Conservation (phyloP, 2,888 invertebrate genomes). For the Maniola hyperantus region DNA sequence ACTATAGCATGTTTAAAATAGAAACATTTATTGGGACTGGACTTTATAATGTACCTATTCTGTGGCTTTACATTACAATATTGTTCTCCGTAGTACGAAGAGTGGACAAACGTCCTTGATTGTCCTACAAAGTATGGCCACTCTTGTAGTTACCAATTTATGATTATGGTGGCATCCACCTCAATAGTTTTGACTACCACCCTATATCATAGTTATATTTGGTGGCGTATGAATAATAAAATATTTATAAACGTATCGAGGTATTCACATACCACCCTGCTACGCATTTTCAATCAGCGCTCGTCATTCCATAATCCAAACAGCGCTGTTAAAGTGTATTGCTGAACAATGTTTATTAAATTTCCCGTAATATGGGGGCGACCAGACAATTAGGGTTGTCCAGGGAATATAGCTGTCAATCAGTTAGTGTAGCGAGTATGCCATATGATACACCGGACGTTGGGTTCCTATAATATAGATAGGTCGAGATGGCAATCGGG, state of each 20-base stretch:
- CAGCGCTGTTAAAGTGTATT: conserved; percentile 53
- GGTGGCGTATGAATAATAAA: not conserved
- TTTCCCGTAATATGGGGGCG: conserved; percentile 63
- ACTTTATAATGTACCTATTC: too few species aligned
- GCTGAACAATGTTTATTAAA: conserved; percentile 68
- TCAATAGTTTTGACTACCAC: too few species aligned
- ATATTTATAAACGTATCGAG: not conserved
- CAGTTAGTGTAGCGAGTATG: conserved; percentile 50
- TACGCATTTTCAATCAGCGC: conserved; percentile 62
- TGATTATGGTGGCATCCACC: too few species aligned
- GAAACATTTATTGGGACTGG: too few species aligned
- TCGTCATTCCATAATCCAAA: conserved; percentile 57
- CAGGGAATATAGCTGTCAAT: conserved; percentile 71
- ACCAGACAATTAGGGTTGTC: conserved; percentile 65
- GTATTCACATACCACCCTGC: conserved; percentile 35
- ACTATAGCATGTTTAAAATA: too few species aligned
- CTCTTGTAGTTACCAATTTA: too few species aligned
- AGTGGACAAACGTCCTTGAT: too few species aligned
- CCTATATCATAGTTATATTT: not conserved
- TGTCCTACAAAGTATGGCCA: too few species aligned
- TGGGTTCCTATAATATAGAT: too few species aligned
- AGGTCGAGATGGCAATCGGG: too few species aligned
- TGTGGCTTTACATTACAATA: too few species aligned
- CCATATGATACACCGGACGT: conserved; percentile 58
- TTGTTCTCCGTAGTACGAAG: too few species aligned